A percentile compares a stretch with the other conserved stretches of the same genome.
Conservation (phyloP, 2,888 invertebrate species). For the Trypoxylon attenuatum region DNA sequence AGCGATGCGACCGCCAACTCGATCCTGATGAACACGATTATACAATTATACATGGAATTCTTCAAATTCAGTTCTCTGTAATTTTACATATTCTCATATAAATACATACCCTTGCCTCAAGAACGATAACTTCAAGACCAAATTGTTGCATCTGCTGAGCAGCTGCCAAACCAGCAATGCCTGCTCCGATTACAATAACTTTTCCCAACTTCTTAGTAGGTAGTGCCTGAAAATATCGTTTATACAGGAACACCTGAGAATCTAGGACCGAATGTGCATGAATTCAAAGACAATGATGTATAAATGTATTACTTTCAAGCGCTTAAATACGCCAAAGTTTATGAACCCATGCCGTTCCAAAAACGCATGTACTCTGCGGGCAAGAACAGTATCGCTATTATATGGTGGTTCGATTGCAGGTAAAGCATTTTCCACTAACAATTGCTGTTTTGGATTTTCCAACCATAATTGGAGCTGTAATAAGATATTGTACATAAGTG, state of each 20-base stretch:
- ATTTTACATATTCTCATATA: neutral
- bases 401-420: constrained; percentile 92
- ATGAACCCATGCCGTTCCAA: constrained; percentile 97
- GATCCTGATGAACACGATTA: constrained; percentile 79
- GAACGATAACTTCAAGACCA: constrained; percentile 94
- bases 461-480: constrained; percentile 92
- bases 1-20: constrained; percentile 97
- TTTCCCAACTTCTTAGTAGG: constrained; percentile 76
- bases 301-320: constrained; percentile 79
- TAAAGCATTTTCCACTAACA: constrained; percentile 87
- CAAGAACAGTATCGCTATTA: constrained; percentile 91
- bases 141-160: constrained; percentile 96
- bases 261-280: no score
- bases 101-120: constrained; percentile 81
- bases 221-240: constrained; percentile 72
- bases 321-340: constrained; percentile 97
- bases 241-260: no score
- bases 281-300: neutral
- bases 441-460: constrained; percentile 94
- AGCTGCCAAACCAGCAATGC: constrained; percentile 95
- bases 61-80: neutral
- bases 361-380: constrained; percentile 91
- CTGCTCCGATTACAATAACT: constrained; percentile 83
- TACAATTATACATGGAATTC: neutral
- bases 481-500: constrained; percentile 6